Conservation (phyloP, 2,113 vertebrate genomes). For the Perca fluviatilis region DNA sequence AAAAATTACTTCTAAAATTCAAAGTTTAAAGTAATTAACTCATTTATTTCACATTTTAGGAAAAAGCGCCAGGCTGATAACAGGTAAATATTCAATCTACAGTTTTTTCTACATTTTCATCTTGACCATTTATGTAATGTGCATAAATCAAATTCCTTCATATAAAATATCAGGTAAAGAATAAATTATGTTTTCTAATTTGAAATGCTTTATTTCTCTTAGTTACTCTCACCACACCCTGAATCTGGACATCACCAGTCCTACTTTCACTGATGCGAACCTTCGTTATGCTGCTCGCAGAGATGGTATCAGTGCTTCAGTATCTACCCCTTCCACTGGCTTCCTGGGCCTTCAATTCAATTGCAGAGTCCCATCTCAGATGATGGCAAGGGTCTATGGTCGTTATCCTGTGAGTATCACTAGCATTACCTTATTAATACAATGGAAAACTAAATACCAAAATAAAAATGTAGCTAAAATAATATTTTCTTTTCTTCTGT, state of each 20-base stretch:
- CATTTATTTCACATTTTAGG: constrained; percentile 48
- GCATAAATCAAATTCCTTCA: not conserved
- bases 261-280: constrained; percentile 86
- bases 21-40: constrained; percentile 5
- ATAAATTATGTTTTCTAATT: not conserved
- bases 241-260: constrained; percentile 88
- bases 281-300: constrained; percentile 71
- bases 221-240: constrained; percentile 77
- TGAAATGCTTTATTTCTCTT: constrained; percentile 36
- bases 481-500: constrained; percentile 17
- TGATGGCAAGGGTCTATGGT: constrained; percentile 85
- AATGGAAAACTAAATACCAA: not conserved
- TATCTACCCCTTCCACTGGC: constrained; percentile 86
- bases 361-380: constrained; percentile 41
- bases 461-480: not conserved
- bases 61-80: constrained; percentile 53
- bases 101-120: not conserved
- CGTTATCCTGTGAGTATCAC: constrained; percentile 84
- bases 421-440: constrained; percentile 3
- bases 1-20: not conserved
- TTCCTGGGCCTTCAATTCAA: constrained; percentile 81
- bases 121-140: not conserved
- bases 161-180: not conserved
- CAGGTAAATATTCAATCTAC: constrained; percentile 47
- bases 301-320: constrained; percentile 69